Evolutionary conservation across 2,888 invertebrate species (phyloP).

Genomic region (Brachyptera risi): DNA sequence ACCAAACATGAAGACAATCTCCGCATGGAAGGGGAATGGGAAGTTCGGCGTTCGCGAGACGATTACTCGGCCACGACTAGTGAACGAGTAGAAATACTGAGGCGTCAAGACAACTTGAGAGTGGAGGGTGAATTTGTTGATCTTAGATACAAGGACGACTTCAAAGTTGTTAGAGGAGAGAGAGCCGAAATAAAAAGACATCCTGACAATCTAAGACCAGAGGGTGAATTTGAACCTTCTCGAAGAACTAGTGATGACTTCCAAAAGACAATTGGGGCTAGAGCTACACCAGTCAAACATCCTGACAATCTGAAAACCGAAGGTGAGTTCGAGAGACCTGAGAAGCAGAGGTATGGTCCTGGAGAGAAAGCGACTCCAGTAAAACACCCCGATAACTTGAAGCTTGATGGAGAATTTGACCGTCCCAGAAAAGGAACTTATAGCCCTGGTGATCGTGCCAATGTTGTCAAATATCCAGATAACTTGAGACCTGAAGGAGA

Average conservation of each 20-base stretch:
- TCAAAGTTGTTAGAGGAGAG: constrained; percentile 38
- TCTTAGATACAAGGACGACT: constrained; percentile 42
- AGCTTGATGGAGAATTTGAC: constrained; percentile 49
- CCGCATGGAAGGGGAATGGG: constrained; percentile 40
- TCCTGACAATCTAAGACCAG: constrained; percentile 55
- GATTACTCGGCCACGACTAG: constrained; percentile 50
- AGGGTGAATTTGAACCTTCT: constrained; percentile 47
- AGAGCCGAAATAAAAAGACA: constrained; percentile 45
- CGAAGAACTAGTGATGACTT: constrained; percentile 35
- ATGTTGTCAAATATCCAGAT: background rate
- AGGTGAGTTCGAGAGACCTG: constrained; percentile 38
- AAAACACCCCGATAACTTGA: constrained; percentile 42
- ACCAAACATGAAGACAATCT: constrained; percentile 39
- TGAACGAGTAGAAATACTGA: constrained; percentile 37
- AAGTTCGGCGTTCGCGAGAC: constrained; percentile 53
- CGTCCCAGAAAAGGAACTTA: constrained; percentile 40
- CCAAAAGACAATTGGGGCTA: constrained; percentile 39
- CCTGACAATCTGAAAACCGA: constrained; percentile 43
- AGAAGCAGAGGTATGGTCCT: constrained; percentile 24
- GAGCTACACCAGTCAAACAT: constrained; percentile 41
- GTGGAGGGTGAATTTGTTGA: constrained; percentile 37
- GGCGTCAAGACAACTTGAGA: constrained; percentile 46
- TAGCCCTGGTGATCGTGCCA: constrained; percentile 36
- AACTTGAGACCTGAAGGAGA: constrained; percentile 34
- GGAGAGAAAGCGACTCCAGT: constrained; percentile 38